Conservation (phyloP, 53 echinoderm and acorn worm genomes). For the Stichopus horrens region DNA sequence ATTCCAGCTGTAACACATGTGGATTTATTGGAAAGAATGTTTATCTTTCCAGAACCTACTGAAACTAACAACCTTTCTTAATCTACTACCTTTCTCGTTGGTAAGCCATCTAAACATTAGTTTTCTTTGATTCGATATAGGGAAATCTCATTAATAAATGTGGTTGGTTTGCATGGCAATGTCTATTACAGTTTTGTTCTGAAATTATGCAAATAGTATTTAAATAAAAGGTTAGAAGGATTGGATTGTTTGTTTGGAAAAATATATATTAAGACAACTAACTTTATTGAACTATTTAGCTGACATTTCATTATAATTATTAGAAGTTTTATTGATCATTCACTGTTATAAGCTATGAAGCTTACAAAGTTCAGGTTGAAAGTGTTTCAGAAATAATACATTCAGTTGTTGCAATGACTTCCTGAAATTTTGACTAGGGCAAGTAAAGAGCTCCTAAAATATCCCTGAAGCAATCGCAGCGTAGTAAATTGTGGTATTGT, state of each 20-base stretch:
- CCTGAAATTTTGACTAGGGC: too few relatives aligned
- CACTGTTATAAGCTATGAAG: constrained; percentile 24
- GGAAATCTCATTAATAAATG: neutral
- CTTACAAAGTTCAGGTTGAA: constrained; percentile 40
- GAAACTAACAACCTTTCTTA: too few relatives aligned
- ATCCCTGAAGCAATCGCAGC: too few relatives aligned
- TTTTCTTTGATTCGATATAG: neutral
- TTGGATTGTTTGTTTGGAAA: neutral
- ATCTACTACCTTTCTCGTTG: too few relatives aligned
- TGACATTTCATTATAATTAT: neutral
- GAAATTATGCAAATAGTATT: constrained; percentile 5
- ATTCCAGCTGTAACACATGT: too few relatives aligned
- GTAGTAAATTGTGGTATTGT: too few relatives aligned
- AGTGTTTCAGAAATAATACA: constrained; percentile 32
- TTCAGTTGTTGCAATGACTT: neutral
- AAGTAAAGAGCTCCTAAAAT: too few relatives aligned
- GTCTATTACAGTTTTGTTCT: neutral
- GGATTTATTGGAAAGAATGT: too few relatives aligned
- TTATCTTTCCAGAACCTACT: too few relatives aligned
- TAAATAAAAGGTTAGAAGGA: neutral
- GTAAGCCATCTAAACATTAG: too few relatives aligned
- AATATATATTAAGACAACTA: neutral
- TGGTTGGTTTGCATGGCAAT: constrained; percentile 5
- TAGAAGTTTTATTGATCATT: constrained; percentile 5
- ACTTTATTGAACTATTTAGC: neutral